These are phyloP conservation scores for Aricia agestis DNA, from an alignment of 1,140 invertebrate species.

Conservation along the genomic window DNA sequence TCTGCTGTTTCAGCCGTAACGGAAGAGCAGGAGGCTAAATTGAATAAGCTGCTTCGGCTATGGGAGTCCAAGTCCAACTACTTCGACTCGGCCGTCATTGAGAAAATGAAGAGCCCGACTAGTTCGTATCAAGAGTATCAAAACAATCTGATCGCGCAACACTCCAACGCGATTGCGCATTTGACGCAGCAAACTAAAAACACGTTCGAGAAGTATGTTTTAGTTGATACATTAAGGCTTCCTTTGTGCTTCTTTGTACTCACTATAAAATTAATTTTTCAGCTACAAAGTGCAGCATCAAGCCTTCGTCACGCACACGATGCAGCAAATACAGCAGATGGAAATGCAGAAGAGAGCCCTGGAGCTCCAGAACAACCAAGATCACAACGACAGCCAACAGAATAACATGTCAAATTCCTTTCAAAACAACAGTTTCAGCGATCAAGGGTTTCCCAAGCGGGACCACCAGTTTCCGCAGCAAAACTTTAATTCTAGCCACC, in stretches of 20 bases:
- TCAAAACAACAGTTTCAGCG: conserved; percentile 55
- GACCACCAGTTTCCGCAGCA: conserved; percentile 44
- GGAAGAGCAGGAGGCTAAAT: conserved; percentile 91
- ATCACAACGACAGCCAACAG: conserved; percentile 44
- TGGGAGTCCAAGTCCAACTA: conserved; percentile 98
- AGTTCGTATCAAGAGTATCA: conserved; percentile 90
- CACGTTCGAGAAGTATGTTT: conserved; percentile 83
- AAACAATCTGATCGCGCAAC: conserved; percentile 86
- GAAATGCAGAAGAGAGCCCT: conserved; percentile 87
- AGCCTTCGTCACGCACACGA: conserved; percentile 93
- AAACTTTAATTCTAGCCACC: conserved; percentile 49
- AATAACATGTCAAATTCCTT: conserved; percentile 50
- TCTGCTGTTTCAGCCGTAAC: conserved; percentile 80
- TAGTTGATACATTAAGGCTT: conserved; percentile 7
- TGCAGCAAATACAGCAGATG: conserved; percentile 90
- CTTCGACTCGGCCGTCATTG: conserved; percentile 89
- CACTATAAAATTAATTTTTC: conserved; percentile 36
- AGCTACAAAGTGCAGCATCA: conserved; percentile 95
- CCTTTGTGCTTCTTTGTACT: conserved; percentile 2
- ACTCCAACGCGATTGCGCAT: conserved; percentile 85
- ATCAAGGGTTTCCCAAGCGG: conserved; percentile 54
- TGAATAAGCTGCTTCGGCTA: conserved; percentile 92
- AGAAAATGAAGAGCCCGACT: conserved; percentile 87
- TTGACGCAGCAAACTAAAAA: conserved; percentile 85
- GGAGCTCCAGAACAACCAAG: conserved; percentile 79